These are phyloP conservation scores for Andrena dorsata DNA, from an alignment of 2,888 invertebrate genomes.

Conservation along the genomic window DNA sequence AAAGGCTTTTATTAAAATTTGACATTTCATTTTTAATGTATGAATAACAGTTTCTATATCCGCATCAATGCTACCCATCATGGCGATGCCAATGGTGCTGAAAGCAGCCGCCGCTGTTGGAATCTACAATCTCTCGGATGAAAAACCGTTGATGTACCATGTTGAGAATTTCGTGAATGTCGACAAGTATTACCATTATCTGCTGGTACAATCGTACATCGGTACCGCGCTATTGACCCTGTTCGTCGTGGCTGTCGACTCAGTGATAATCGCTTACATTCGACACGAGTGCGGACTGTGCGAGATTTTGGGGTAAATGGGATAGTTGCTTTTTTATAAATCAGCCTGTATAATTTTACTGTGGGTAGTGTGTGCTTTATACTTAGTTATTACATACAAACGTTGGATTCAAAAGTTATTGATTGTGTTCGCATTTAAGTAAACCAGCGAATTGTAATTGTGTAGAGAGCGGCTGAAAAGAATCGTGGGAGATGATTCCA, in stretches of 20 bases:
- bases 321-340: neutral
- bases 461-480: constrained; percentile 68
- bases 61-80: constrained; percentile 62
- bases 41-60: constrained; percentile 45
- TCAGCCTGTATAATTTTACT: too few species aligned
- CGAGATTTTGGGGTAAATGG: constrained; percentile 64
- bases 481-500: constrained; percentile 54
- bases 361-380: too few species aligned
- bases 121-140: constrained; percentile 43
- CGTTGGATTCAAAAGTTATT: too few species aligned
- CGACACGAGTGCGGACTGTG: constrained; percentile 64
- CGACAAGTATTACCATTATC: constrained; percentile 57
- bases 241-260: constrained; percentile 57
- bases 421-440: too few species aligned
- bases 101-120: constrained; percentile 44
- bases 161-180: constrained; percentile 57
- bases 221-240: constrained; percentile 50
- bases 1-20: neutral
- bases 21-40: neutral
- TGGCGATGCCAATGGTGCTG: constrained; percentile 47
- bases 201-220: constrained; percentile 60
- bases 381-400: too few species aligned
- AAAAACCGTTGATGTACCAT: constrained; percentile 49
- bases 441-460: constrained; percentile 4
- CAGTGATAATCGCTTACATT: constrained; percentile 55